Conservation (phyloP, 2,888 invertebrate genomes). For the Antheraea yamamai region DNA sequence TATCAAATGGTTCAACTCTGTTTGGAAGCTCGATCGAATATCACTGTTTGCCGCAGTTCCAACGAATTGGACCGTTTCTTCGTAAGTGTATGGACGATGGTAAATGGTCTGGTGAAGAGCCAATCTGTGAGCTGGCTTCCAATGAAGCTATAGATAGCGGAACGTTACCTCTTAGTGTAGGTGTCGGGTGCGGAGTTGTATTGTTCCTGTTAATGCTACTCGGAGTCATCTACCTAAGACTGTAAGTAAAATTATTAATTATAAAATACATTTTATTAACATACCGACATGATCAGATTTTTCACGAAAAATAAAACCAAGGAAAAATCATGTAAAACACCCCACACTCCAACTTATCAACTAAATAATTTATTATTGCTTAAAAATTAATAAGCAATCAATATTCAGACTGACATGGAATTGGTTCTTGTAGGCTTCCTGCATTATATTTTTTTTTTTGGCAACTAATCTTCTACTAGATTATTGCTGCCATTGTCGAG, state of each 20-base stretch:
- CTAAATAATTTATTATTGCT: not conserved
- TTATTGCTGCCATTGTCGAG: too few species aligned
- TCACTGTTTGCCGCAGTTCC: constrained; percentile 93
- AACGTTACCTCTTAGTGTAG: constrained; percentile 89
- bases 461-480: too few species aligned
- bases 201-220: constrained; percentile 89
- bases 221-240: constrained; percentile 90
- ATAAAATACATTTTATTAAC: not conserved
- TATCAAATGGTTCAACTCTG: constrained; percentile 91
- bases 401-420: not conserved
- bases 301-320: too few species aligned
- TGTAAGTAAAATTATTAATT: constrained; percentile 82
- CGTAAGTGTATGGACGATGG: constrained; percentile 93
- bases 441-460: too few species aligned
- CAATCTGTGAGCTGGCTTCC: constrained; percentile 87
- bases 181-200: constrained; percentile 91
- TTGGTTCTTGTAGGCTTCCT: not conserved
- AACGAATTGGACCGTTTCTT: constrained; percentile 90
- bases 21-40: constrained; percentile 94
- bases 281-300: too few species aligned
- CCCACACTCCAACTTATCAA: not conserved
- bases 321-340: too few species aligned
- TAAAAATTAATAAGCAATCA: not conserved
- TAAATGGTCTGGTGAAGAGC: constrained; percentile 93
- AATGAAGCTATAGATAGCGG: constrained; percentile 88